Conservation (phyloP, 1,140 invertebrate genomes). For the Procambarus clarkii region DNA sequence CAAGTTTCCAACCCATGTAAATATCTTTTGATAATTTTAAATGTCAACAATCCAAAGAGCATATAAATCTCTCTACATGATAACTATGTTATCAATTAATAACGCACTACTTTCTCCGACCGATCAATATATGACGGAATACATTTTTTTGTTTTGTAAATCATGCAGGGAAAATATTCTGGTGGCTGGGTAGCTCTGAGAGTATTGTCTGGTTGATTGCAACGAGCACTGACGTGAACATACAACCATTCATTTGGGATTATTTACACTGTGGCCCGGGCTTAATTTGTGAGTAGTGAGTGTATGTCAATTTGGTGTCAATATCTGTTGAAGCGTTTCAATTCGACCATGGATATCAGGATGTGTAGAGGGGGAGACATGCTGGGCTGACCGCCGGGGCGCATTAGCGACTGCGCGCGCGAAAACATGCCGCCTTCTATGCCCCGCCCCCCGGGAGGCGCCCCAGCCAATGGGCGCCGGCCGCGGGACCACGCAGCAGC, state of each 20-base stretch:
- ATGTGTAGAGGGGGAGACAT: slow-evolving; percentile 46
- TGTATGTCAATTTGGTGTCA: slow-evolving; percentile 70
- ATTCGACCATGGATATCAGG: slow-evolving; percentile 64
- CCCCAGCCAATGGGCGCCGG: slow-evolving; percentile 32
- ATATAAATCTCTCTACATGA: slow-evolving; percentile 47
- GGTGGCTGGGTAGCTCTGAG: slow-evolving; percentile 33
- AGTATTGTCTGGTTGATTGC: slow-evolving; percentile 64
- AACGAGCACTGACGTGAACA: slow-evolving; percentile 65
- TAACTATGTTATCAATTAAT: slow-evolving; percentile 38
- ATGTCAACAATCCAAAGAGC: slow-evolving; percentile 54
- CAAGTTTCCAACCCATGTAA: slow-evolving; percentile 23
- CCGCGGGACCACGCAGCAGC: slow-evolving; percentile 9
- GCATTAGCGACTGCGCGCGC: slow-evolving; percentile 58
- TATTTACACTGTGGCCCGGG: slow-evolving; percentile 67
- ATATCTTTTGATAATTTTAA: slow-evolving; percentile 27
- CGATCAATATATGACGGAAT: slow-evolving; percentile 54
- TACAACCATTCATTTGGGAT: slow-evolving; percentile 68
- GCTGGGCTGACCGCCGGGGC: slow-evolving; percentile 36
- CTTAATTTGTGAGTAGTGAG: slow-evolving; percentile 69
- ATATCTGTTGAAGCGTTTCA: slow-evolving; percentile 69
- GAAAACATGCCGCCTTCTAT: slow-evolving; percentile 51
- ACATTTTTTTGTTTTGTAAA: slow-evolving; percentile 46
- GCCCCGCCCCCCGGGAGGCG: slow-evolving; percentile 20
- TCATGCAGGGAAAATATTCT: slow-evolving; percentile 58
- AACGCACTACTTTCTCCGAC: neutral